phyloP scores from a whole-genome alignment of 2,888 invertebrate species.

The Brachypterus glaber region DNA sequence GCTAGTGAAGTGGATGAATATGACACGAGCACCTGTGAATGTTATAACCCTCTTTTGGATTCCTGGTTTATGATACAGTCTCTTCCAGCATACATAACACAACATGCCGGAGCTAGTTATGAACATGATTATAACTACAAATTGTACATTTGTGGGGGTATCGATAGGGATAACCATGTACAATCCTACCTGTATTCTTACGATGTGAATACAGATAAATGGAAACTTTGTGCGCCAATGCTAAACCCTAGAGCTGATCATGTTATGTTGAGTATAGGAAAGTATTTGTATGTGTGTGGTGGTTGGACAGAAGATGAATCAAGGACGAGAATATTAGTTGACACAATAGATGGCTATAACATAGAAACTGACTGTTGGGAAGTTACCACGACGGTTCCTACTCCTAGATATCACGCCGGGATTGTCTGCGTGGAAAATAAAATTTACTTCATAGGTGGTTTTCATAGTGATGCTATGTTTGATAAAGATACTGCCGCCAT shows the following conservation, averaged over 20 bases:
- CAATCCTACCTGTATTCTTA: slow-evolving; percentile 43
- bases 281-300: slow-evolving; percentile 54
- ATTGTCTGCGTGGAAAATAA: slow-evolving; percentile 51
- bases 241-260: slow-evolving; percentile 56
- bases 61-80: slow-evolving; percentile 50
- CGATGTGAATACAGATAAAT: slow-evolving; percentile 44
- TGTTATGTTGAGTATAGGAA: slow-evolving; percentile 49
- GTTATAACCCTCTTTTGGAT: slow-evolving; percentile 49
- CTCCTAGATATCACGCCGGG: slow-evolving; percentile 59
- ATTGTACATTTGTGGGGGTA: slow-evolving; percentile 46
- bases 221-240: slow-evolving; percentile 48
- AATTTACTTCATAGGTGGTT: slow-evolving; percentile 61
- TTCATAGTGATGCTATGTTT: slow-evolving; percentile 56
- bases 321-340: slow-evolving; percentile 41
- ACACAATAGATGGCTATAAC: slow-evolving; percentile 57
- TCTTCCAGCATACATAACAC: slow-evolving; percentile 48
- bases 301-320: slow-evolving; percentile 54
- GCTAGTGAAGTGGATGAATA: slow-evolving; percentile 49
- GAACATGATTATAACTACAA: slow-evolving; percentile 37
- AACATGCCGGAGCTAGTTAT: slow-evolving; percentile 47
- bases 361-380: slow-evolving; percentile 49
- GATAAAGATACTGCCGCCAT: slow-evolving; percentile 56
- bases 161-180: slow-evolving; percentile 48
- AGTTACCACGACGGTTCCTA: slow-evolving; percentile 52
- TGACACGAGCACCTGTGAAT: slow-evolving; percentile 46